Percentiles rank a stretch among this genome's conserved stretches.
Conservation (phyloP, 2,113 vertebrate genomes). For the Condylura cristata region DNA sequence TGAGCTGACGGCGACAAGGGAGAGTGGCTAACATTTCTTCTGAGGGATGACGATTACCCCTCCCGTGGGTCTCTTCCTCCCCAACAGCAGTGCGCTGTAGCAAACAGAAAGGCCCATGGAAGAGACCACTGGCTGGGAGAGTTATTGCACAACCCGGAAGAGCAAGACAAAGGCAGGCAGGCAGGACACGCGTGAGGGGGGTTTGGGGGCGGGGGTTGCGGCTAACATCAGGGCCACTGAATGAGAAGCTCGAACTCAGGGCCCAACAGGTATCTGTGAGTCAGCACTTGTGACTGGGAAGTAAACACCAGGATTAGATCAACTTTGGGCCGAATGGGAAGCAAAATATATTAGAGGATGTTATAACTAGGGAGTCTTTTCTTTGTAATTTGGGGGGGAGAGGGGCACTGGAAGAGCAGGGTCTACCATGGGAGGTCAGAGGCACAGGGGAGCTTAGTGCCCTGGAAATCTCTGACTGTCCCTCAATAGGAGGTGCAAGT, state of each 20-base stretch:
- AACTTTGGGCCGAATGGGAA: conserved; percentile 22
- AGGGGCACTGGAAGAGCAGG: neutral
- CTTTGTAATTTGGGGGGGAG: neutral
- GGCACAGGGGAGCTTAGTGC: neutral
- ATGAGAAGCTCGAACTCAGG: neutral
- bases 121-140: conserved; percentile 46
- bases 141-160: conserved; percentile 76
- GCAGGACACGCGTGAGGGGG: too few species aligned
- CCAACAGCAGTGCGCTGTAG: neutral
- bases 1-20: neutral
- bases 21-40: neutral
- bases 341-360: conserved; percentile 16
- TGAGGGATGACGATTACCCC: neutral
- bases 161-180: neutral
- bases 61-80: neutral
- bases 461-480: neutral
- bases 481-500: neutral
- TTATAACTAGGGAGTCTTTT: neutral
- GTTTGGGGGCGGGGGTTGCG: neutral
- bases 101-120: conserved; percentile 28
- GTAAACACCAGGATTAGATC: neutral
- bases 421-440: neutral
- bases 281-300: neutral
- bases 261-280: neutral
- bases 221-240: neutral